phyloP scores from a whole-genome alignment of 2,888 invertebrate genomes.

The Drosophila algonquin region DNA sequence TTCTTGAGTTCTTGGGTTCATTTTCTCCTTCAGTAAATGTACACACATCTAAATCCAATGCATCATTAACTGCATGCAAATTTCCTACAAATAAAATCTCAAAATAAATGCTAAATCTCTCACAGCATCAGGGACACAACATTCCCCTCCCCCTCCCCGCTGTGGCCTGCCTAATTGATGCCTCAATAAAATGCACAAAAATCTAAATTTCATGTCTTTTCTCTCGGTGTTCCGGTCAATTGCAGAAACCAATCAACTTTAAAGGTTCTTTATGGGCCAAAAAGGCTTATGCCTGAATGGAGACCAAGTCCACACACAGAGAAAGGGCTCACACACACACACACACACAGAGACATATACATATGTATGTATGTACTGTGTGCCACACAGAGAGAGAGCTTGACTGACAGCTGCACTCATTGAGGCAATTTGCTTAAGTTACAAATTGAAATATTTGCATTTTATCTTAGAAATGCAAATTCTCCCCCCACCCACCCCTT shows the following conservation, averaged over 20 bases:
- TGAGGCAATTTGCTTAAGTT: slow-evolving; percentile 82
- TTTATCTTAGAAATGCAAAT: slow-evolving; percentile 81
- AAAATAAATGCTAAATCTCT: not conserved
- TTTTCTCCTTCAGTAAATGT: not conserved
- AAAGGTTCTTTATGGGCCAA: slow-evolving; percentile 52
- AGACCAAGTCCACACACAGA: not conserved
- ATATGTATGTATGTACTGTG: not conserved
- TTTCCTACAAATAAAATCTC: not conserved
- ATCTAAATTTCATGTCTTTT: slow-evolving; percentile 22
- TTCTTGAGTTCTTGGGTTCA: not conserved
- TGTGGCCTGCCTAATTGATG: slow-evolving; percentile 54
- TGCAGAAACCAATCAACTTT: slow-evolving; percentile 66
- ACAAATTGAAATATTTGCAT: slow-evolving; percentile 83
- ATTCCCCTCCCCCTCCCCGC: not conserved
- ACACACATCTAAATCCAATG: not conserved
- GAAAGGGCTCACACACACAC: not conserved
- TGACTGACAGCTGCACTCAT: slow-evolving; percentile 81
- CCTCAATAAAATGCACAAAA: slow-evolving; percentile 48
- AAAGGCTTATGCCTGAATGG: slow-evolving; percentile 28
- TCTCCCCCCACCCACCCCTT: slow-evolving; percentile 4
- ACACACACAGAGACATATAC: not conserved
- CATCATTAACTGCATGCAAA: not conserved
- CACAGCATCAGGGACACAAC: not conserved
- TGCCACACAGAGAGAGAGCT: slow-evolving; percentile 11
- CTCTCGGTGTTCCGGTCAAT: slow-evolving; percentile 55